These are phyloP conservation scores for Anomalospiza imberbis DNA, from an alignment of 2,797 vertebrate species.

Conservation along the genomic window DNA sequence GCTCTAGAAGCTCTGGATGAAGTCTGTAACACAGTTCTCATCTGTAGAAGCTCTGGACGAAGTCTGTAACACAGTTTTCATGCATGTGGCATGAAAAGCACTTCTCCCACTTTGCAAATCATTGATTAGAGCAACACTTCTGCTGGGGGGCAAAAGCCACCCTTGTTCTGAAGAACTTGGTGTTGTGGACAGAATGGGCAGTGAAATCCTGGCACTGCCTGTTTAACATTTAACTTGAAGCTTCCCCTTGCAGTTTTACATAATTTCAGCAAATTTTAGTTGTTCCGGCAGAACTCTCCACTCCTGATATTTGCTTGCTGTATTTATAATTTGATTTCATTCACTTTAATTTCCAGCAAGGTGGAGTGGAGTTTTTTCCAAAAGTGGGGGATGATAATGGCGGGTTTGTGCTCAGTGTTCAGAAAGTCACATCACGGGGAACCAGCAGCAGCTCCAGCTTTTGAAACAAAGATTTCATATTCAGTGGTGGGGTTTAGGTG, in stretches of 20 bases:
- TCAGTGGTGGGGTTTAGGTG: background rate
- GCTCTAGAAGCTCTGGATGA: background rate
- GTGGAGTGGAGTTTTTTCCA: background rate
- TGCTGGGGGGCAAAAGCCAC: background rate
- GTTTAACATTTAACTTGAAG: background rate
- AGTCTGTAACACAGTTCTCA: background rate
- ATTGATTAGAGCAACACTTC: background rate
- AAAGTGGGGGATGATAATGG: background rate
- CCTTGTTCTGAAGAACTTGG: background rate
- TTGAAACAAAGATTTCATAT: background rate
- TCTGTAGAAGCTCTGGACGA: background rate
- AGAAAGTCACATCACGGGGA: background rate
- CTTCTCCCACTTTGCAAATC: background rate
- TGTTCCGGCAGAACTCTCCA: background rate
- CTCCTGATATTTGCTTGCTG: background rate
- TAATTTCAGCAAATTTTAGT: background rate
- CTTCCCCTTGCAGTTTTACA: background rate
- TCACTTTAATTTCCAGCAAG: background rate
- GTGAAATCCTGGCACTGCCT: background rate
- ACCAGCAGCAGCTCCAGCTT: background rate
- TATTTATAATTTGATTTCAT: background rate
- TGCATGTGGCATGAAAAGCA: rapidly evolving
- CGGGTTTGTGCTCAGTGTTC: background rate
- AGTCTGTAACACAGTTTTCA: background rate
- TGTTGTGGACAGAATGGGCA: background rate